Evolutionary conservation across 2,888 invertebrate species (phyloP), one percentile per base, ranked within the genome.

Genomic region (Neria commutata): DNA sequence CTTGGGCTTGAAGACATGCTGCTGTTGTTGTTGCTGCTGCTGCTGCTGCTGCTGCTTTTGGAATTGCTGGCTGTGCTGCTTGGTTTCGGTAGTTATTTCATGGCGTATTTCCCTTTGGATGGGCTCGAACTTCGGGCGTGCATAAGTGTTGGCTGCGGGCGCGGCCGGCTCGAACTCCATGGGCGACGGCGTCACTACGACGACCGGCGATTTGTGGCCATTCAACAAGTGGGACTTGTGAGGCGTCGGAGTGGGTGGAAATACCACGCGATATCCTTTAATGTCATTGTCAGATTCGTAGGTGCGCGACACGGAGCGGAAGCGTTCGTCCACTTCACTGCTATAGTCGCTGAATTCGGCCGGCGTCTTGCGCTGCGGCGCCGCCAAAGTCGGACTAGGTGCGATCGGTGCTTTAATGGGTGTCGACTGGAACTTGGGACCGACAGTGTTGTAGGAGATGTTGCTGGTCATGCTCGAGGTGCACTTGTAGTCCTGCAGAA

Each of bases 321-420:
- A 87, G 65, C 85, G 84, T 56, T 86, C 85, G 61, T 89, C 89
- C 63, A 88, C 86, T 72, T 90, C 89, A 71, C 89, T 90, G 80
- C 89, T 89, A 72, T 89, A 89, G 74, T 90, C 90, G 72, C 88
- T 89, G 76, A 89, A 90, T 29, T 81, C 79, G 2, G 78, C 77
- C 0, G 79, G 79, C 2, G 77, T 77, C 55, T 76, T 79, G 14
- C 72, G 67, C 42, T 63, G 63, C 80, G 86, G 88, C 23, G 87
- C 87, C 6, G 76, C 66, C 50, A 76, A 65, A 45, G 61, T 58
- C 56, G 89, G 88, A 78, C 86, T 87, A 23, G 86, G 84, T 50
- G 86, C 85, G 25, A 80, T 83, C 17, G 69, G 63, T 5, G 67
- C 62, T 59, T 70, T 67, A 11, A 69, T 56, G 55, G 79, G 64